Evolutionary conservation across 2,888 invertebrate species (phyloP), one percentile per base, ranked within the genome.

Genomic region (Melieria picta): DNA sequence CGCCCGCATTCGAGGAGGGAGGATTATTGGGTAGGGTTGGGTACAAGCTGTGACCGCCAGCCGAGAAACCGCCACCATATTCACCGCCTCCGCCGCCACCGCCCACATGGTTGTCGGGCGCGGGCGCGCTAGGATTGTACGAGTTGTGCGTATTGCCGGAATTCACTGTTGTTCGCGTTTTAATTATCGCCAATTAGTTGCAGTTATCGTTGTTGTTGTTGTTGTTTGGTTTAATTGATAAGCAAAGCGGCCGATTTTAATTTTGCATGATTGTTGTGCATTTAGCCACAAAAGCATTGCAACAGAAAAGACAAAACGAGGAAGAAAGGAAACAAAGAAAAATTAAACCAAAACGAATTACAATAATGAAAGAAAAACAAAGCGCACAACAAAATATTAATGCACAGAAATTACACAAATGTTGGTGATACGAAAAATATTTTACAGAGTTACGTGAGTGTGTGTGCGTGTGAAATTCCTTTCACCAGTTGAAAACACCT

Each of bases 11-110:
- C 30, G 30, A 30, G 6, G 75, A 69, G 61, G 83, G 84, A 16
- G 74, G 73, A 66, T 72, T 75, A 42, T 78, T 79, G 61, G 84
- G 86, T 45, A 86, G 79, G 52, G 80, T 77, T 61, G 86, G 86
- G 79, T 85, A 85, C 52, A 86, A 75, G 74, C 79, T 78, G 72
- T 86, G 85, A 55, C 86, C 86, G 73, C 85, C 84, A 80, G 85
- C 79, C 79, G 85, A 84, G 77, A 78, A 84, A 78, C 84, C 85
- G 78, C 79, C 80, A 83, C 85, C 83, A 77, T 83, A 84, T 82
- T 85, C 85, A 78, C 74, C 79, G 74, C 79, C 79, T 74, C 79
- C 78, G 64, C 62, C 62, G 73, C 75, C 75, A 67, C 77, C 77
- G 69, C 72, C 72, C 65, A 72, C 70, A 61, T 75, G 77, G 73